phyloP scores from a whole-genome alignment of 2,888 invertebrate genomes.

The Harpalus rubripes region DNA sequence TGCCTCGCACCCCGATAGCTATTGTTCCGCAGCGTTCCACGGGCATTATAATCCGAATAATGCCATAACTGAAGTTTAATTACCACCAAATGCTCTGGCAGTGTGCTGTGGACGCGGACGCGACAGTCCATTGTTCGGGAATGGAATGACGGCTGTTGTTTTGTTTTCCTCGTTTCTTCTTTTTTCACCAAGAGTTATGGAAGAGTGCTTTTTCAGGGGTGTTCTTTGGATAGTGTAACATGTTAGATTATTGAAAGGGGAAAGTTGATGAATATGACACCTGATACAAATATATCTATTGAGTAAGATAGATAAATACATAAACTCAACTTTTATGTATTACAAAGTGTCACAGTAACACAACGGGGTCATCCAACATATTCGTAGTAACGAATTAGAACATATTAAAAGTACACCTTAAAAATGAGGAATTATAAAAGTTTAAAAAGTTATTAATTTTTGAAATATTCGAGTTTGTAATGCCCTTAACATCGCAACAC shows the following conservation, averaged over 20 bases:
- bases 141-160: slow-evolving; percentile 50
- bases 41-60: slow-evolving; percentile 63
- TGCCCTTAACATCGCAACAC: no score
- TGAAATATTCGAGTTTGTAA: no score
- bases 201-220: background rate
- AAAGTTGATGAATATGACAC: background rate
- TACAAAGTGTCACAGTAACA: no score
- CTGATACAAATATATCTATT: no score
- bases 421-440: no score
- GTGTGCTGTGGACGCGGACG: slow-evolving; percentile 42
- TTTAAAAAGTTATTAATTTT: no score
- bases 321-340: no score
- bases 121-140: slow-evolving; percentile 53
- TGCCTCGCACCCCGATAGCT: background rate
- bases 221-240: no score
- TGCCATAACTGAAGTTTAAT: slow-evolving; percentile 64
- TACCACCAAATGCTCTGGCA: slow-evolving; percentile 60
- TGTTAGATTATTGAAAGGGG: background rate
- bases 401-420: no score
- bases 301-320: no score
- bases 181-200: slow-evolving; percentile 21
- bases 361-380: no score
- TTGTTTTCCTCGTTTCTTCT: slow-evolving; percentile 36
- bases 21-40: slow-evolving; percentile 24
- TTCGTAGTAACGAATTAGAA: no score